These are phyloP conservation scores for Tolmerus cingulatus DNA, from an alignment of 2,888 invertebrate species.

Conservation along the genomic window DNA sequence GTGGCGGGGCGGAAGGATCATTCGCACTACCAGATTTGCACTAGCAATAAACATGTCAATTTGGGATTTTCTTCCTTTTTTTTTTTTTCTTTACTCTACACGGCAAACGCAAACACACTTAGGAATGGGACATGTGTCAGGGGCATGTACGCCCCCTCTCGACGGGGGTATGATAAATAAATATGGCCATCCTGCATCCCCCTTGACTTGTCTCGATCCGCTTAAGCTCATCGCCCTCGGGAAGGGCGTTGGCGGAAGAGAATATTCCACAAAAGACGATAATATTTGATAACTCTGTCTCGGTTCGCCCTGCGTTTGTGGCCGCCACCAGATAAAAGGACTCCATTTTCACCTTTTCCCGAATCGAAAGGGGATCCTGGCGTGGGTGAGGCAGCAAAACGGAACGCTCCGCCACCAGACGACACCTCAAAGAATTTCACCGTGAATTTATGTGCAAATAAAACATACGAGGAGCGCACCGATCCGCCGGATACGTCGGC, in stretches of 20 bases:
- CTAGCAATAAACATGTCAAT: constrained; percentile 42
- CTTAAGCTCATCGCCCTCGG: background rate
- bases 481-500: constrained; percentile 15
- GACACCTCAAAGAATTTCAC: constrained; percentile 40
- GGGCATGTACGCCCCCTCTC: constrained; percentile 12
- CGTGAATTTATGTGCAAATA: constrained; percentile 35
- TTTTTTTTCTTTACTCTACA: constrained; percentile 3
- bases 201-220: background rate
- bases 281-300: constrained; percentile 41
- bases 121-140: constrained; percentile 37
- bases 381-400: background rate
- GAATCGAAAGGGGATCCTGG: background rate
- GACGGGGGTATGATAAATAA: constrained; percentile 32
- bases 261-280: constrained; percentile 21
- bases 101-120: constrained; percentile 39
- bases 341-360: constrained; percentile 32
- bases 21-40: constrained; percentile 38
- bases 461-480: constrained; percentile 3
- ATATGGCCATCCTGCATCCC: background rate
- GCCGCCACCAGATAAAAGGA: constrained; percentile 19
- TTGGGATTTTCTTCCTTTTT: constrained; percentile 23
- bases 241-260: constrained; percentile 19
- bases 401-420: constrained; percentile 7
- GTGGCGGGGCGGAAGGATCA: constrained; percentile 15
- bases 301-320: constrained; percentile 23